These are phyloP conservation scores for Chrysemys picta DNA, from an alignment of 2,113 vertebrate species.

Conservation along the genomic window DNA sequence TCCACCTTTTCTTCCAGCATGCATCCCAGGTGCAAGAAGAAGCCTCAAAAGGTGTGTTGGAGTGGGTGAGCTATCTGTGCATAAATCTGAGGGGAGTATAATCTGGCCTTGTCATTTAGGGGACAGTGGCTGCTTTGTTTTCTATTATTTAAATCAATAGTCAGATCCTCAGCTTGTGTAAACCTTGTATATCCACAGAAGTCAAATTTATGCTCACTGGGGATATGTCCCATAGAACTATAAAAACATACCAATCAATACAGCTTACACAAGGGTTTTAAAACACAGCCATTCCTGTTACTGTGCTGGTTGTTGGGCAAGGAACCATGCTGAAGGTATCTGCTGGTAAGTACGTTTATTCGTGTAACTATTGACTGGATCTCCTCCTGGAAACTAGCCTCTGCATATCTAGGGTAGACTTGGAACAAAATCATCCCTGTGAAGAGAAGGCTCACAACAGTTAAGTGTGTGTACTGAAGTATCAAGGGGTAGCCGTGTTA, in stretches of 20 bases:
- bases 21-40: background rate
- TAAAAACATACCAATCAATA: background rate
- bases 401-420: fast-evolving
- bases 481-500: no score
- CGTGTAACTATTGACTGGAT: background rate
- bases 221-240: background rate
- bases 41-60: background rate
- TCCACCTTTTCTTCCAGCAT: slow-evolving; percentile 14
- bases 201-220: background rate
- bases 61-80: slow-evolving; percentile 1
- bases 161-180: background rate
- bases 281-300: fast-evolving
- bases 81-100: background rate
- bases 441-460: background rate
- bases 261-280: background rate
- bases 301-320: fast-evolving
- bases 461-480: background rate
- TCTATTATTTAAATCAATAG: background rate
- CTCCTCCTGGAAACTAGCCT: background rate
- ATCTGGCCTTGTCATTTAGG: background rate
- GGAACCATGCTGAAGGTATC: background rate
- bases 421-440: background rate
- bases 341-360: background rate
- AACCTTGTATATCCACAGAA: background rate
- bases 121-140: background rate